Percentiles rank a stretch among this genome's conserved stretches.
phyloP scores from a whole-genome alignment of 2,888 invertebrate genomes.

The Xylota sylvarum region DNA sequence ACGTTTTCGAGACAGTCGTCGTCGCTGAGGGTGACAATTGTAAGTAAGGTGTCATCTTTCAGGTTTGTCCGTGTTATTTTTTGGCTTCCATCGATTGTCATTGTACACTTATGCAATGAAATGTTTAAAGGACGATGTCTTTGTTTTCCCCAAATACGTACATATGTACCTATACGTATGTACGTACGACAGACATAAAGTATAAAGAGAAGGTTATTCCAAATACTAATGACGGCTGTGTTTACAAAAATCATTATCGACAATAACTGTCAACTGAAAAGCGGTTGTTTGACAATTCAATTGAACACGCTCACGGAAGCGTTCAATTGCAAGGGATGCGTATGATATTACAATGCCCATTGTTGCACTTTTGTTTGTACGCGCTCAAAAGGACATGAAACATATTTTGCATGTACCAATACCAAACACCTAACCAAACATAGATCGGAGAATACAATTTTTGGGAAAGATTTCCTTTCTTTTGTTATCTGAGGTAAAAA shows the following conservation, averaged over 20 bases:
- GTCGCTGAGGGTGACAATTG: constrained; percentile 55
- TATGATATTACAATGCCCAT: constrained; percentile 66
- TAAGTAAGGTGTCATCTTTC: constrained; percentile 72
- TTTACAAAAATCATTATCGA: constrained; percentile 82
- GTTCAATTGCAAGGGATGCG: constrained; percentile 78
- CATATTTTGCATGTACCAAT: constrained; percentile 72
- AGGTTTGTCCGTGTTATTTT: constrained; percentile 55
- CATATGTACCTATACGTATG: constrained; percentile 6
- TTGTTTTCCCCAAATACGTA: constrained; percentile 56
- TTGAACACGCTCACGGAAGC: constrained; percentile 81
- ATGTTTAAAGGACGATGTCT: constrained; percentile 73
- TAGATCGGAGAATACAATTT: constrained; percentile 25
- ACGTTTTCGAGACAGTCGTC: constrained; percentile 22
- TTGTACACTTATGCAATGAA: constrained; percentile 73
- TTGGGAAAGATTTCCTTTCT: constrained; percentile 47
- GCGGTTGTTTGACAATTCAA: constrained; percentile 81
- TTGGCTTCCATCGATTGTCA: constrained; percentile 76
- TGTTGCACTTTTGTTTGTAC: constrained; percentile 75
- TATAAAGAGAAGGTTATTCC: constrained; percentile 31
- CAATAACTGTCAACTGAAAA: constrained; percentile 78
- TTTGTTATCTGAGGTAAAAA: constrained; percentile 72
- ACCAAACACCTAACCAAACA: constrained; percentile 75
- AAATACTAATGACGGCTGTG: constrained; percentile 81
- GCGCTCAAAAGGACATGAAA: constrained; percentile 60
- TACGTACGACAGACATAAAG: constrained; percentile 14